A percentile compares a stretch with the other conserved stretches of the same genome.
phyloP scores from a whole-genome alignment of 30 jellyfish, hydroid and myxozoan species.

The Aurelia sp. region DNA sequence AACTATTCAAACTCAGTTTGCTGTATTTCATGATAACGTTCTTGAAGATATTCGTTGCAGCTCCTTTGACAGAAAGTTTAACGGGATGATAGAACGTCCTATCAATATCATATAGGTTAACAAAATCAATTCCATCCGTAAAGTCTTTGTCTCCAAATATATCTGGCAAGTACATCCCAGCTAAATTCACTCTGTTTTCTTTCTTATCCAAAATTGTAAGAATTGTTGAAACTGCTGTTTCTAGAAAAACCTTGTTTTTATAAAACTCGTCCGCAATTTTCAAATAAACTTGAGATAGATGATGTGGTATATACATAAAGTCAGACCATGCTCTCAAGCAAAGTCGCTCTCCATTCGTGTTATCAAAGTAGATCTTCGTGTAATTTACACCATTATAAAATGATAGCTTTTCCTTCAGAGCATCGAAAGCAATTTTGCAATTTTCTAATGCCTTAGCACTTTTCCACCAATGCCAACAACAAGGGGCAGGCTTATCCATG shows the following conservation, averaged over 20 bases:
- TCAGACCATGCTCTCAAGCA: slow-evolving; percentile 74
- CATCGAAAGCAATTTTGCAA: slow-evolving; percentile 49
- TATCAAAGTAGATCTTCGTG: slow-evolving; percentile 33
- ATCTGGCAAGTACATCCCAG: slow-evolving; percentile 76
- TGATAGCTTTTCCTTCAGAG: slow-evolving; percentile 8
- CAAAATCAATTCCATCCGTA: slow-evolving; percentile 19
- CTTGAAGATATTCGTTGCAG: slow-evolving; percentile 1
- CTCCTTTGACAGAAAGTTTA: slow-evolving; percentile 39
- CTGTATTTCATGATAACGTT: slow-evolving; percentile 23
- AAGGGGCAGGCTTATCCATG: slow-evolving; percentile 59
- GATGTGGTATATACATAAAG: slow-evolving; percentile 62
- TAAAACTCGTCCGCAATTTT: slow-evolving; percentile 29
- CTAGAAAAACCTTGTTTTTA: slow-evolving; percentile 48
- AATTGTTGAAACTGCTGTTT: slow-evolving; percentile 69
- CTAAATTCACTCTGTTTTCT: slow-evolving; percentile 40
- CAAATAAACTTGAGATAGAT: background rate
- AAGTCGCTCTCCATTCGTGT: slow-evolving; percentile 43
- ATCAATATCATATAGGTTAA: slow-evolving; percentile 5
- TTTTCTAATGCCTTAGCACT: slow-evolving; percentile 26
- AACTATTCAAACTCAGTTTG: background rate
- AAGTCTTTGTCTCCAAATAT: slow-evolving; percentile 53
- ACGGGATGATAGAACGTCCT: slow-evolving; percentile 63
- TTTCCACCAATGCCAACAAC: slow-evolving; percentile 82
- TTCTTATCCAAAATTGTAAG: slow-evolving; percentile 53
- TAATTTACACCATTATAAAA: slow-evolving; percentile 27